phyloP scores from a whole-genome alignment of 2,113 vertebrate genomes.

The Marmota flaviventris region DNA sequence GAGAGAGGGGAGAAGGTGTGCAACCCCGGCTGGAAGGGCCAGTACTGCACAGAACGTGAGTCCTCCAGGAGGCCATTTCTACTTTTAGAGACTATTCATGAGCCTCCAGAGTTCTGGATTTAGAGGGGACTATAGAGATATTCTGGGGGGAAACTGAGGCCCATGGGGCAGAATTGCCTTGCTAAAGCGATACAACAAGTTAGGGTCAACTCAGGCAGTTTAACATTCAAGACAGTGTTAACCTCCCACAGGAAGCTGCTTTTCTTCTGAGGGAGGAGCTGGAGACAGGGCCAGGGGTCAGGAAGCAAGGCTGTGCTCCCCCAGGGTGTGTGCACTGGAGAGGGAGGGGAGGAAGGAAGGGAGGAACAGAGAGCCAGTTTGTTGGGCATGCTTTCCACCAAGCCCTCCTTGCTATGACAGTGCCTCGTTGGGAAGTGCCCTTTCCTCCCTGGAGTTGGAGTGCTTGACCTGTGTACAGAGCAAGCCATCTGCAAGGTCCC shows the following conservation, averaged over 20 bases:
- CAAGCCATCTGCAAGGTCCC: background rate
- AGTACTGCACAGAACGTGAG: constrained; percentile 98
- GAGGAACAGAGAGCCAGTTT: constrained; percentile 27
- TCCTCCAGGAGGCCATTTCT: constrained; percentile 40
- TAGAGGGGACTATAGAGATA: background rate
- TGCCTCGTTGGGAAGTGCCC: background rate
- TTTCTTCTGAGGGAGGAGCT: constrained; percentile 70
- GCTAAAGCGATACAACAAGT: background rate
- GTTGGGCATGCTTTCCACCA: background rate
- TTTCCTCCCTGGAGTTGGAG: background rate
- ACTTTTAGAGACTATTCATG: background rate
- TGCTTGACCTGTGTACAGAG: background rate
- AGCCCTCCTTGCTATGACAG: background rate
- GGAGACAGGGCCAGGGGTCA: constrained; percentile 68
- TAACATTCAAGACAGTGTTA: background rate
- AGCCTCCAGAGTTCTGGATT: background rate
- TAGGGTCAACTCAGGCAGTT: background rate
- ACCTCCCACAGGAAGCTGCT: constrained; percentile 64
- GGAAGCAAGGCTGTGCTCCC: constrained; percentile 64
- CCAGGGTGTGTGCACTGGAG: background rate
- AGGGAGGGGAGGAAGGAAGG: constrained; percentile 74
- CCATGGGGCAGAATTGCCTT: background rate
- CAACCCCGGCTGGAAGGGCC: constrained; percentile 98
- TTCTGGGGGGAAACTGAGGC: background rate
- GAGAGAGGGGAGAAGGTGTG: constrained; percentile 98